Percentiles rank a stretch among this genome's conserved stretches.
phyloP scores from a whole-genome alignment of 2,797 vertebrate species.

The Pseudotriccus pelzelni region DNA sequence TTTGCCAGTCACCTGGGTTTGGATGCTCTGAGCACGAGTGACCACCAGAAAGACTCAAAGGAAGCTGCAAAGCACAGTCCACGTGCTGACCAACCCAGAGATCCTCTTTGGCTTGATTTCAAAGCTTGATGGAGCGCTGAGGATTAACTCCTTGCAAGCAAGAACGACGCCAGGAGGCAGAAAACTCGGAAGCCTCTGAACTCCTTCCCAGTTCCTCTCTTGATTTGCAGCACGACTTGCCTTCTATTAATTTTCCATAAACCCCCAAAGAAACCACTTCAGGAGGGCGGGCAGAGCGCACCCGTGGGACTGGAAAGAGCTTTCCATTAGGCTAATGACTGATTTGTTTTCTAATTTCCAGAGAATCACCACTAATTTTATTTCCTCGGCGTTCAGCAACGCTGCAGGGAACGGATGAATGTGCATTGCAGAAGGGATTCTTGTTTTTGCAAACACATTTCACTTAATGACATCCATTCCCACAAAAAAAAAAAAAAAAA shows the following conservation, averaged over 20 bases:
- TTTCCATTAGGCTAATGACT: constrained; percentile 11
- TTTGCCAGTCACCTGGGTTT: background rate
- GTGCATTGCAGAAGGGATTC: background rate
- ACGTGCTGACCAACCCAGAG: background rate
- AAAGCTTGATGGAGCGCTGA: background rate
- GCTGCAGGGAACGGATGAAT: background rate
- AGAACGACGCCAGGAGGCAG: background rate
- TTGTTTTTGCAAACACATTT: background rate
- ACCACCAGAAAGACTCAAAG: background rate
- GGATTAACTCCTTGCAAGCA: background rate
- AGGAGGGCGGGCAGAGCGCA: background rate
- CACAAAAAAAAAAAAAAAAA: background rate
- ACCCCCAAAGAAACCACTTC: background rate
- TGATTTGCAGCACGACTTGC: background rate
- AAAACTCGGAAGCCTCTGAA: background rate
- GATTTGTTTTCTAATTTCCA: constrained; percentile 12
- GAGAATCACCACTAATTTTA: constrained; percentile 14
- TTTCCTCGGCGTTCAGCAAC: background rate
- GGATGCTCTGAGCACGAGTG: background rate
- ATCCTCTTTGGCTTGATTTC: background rate
- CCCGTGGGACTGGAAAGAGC: background rate
- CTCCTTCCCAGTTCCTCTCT: background rate
- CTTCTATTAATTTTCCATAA: background rate
- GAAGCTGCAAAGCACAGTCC: background rate
- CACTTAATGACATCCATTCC: background rate